Evolutionary conservation across 2,113 vertebrate genomes (phyloP).

Genomic region (Megaptera novaeangliae): DNA sequence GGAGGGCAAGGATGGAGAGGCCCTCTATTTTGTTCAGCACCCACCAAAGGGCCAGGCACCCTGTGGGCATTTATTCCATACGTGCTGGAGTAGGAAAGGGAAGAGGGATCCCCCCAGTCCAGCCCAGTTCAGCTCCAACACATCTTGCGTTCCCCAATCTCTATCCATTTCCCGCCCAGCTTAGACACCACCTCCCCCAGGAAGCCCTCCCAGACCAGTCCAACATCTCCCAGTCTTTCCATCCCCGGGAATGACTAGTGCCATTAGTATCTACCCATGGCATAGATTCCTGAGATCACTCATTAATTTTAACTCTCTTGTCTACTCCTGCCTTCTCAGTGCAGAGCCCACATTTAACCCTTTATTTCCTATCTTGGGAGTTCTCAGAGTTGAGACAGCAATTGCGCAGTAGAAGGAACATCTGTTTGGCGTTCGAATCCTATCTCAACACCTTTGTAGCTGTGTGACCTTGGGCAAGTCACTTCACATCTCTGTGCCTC

Average conservation of each 20-base stretch:
- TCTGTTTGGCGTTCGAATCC: background rate
- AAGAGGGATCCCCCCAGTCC: background rate
- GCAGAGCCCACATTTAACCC: background rate
- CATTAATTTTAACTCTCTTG: background rate
- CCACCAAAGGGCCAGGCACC: background rate
- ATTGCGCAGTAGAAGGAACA: background rate
- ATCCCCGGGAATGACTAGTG: background rate
- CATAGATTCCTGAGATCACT: background rate
- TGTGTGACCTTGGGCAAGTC: background rate
- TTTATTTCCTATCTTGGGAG: background rate
- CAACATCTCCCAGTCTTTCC: background rate
- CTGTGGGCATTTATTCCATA: background rate
- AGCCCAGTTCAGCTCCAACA: background rate
- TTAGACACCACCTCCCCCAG: background rate
- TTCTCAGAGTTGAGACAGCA: background rate
- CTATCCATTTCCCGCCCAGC: background rate
- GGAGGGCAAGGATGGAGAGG: background rate
- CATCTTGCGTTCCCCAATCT: background rate
- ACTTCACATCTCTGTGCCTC: background rate
- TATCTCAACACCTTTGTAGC: background rate
- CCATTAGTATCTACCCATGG: background rate
- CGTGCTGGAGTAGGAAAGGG: background rate
- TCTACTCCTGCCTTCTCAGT: background rate
- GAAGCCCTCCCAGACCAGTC: background rate
- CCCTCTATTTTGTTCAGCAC: background rate